Conservation (phyloP, 2,113 vertebrate species). For the Pluvialis apricaria region DNA sequence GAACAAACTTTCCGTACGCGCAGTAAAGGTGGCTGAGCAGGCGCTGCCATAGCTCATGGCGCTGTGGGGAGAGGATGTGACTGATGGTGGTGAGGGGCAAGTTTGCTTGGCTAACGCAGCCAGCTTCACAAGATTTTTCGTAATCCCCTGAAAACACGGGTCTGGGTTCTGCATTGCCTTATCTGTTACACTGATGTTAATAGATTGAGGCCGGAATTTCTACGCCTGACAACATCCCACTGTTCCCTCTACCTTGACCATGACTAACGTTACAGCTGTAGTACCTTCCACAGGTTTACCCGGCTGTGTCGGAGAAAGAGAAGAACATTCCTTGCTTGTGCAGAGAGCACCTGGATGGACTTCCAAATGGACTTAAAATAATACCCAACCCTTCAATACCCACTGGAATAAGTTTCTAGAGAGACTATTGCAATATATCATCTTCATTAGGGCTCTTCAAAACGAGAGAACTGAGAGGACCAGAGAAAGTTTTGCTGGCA, state of each 20-base stretch:
- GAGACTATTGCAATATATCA: neutral
- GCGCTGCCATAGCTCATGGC: fast-evolving
- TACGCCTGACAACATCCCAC: neutral
- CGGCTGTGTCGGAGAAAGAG: neutral
- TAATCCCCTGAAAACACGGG: neutral
- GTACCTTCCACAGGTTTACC: neutral
- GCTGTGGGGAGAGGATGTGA: neutral
- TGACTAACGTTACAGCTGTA: neutral
- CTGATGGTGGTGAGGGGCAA: neutral
- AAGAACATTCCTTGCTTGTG: neutral
- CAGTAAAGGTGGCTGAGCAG: neutral
- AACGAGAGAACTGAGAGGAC: neutral
- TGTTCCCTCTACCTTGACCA: neutral
- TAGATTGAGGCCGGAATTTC: neutral
- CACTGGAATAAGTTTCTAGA: neutral
- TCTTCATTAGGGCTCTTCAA: neutral
- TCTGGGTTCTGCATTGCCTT: neutral
- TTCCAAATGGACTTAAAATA: neutral
- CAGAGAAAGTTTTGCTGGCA: neutral
- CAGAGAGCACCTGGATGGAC: neutral
- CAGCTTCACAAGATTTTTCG: neutral
- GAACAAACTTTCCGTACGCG: neutral
- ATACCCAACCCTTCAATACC: neutral
- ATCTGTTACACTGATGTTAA: neutral
- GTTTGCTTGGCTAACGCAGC: neutral